Conservation (phyloP, 2,888 invertebrate genomes). For the Cacoxenus indagator region DNA sequence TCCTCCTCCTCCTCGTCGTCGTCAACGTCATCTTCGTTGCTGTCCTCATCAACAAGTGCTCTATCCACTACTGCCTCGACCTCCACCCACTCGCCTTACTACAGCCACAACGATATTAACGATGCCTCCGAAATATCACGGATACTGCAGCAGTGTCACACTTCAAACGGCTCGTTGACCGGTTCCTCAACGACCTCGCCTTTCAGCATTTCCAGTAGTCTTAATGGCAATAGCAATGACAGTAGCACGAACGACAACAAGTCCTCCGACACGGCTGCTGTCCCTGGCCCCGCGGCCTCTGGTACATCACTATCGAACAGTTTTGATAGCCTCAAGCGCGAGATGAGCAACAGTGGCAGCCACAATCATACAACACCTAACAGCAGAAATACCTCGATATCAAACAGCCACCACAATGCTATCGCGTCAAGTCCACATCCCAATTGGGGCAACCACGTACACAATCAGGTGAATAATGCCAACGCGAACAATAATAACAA, state of each 20-base stretch:
- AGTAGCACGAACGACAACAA: conserved; percentile 29
- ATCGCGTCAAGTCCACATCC: not conserved
- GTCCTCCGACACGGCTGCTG: conserved; percentile 36
- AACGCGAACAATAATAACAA: not conserved
- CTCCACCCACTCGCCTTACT: conserved; percentile 35
- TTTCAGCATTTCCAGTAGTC: conserved; percentile 11
- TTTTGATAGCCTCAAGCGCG: conserved; percentile 59
- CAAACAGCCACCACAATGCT: not conserved
- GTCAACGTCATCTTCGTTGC: conserved; percentile 15
- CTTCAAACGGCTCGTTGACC: conserved; percentile 61
- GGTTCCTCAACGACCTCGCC: conserved; percentile 23
- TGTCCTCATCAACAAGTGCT: not conserved
- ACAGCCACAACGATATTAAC: conserved; percentile 67
- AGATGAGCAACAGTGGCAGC: conserved; percentile 23
- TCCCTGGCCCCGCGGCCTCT: conserved; percentile 18
- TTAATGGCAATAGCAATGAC: conserved; percentile 34
- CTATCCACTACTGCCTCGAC: conserved; percentile 17
- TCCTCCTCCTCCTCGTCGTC: not conserved
- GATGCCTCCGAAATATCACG: conserved; percentile 71
- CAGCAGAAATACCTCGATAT: conserved; percentile 1
- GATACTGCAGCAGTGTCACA: conserved; percentile 70
- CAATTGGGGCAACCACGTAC: conserved; percentile 7
- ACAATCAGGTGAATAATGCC: conserved; percentile 9
- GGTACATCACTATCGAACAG: conserved; percentile 37
- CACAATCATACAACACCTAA: not conserved